A percentile compares a stretch with the other conserved stretches of the same genome.
These are phyloP conservation scores for Anguilla rostrata DNA, from an alignment of 2,113 vertebrate species.

Conservation along the genomic window DNA sequence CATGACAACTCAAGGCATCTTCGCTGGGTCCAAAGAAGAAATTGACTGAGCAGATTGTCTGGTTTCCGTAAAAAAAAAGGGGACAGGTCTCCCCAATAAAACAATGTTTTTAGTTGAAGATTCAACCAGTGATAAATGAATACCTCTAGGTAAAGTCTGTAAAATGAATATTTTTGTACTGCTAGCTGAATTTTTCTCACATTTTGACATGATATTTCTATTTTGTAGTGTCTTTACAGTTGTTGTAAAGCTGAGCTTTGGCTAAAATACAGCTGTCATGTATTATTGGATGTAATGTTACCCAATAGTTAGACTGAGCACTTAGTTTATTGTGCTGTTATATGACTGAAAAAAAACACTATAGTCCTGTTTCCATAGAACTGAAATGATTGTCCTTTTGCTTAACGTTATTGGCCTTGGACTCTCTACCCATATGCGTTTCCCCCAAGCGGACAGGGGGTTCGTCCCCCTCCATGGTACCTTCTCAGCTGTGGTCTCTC, in stretches of 20 bases:
- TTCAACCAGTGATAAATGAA: not conserved
- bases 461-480: too few species aligned
- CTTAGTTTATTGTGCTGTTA: constrained; percentile 37
- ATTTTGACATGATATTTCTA: not conserved
- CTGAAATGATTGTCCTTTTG: not conserved
- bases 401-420: too few species aligned
- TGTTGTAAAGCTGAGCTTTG: not conserved
- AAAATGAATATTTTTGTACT: not conserved
- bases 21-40: constrained; percentile 43
- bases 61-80: constrained; percentile 9
- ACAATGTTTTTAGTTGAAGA: not conserved
- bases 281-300: constrained; percentile 22
- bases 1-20: constrained; percentile 46
- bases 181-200: constrained; percentile 7
- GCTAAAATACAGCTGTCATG: constrained; percentile 3
- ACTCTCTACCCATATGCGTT: too few species aligned
- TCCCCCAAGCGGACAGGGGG: too few species aligned
- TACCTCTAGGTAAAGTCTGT: not conserved
- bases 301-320: constrained; percentile 54
- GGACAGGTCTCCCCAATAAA: constrained; percentile 17
- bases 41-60: constrained; percentile 19
- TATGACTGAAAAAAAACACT: not conserved
- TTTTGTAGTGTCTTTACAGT: not conserved
- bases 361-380: not conserved
- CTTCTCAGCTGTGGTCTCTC: too few species aligned